Evolutionary conservation across 2,113 vertebrate species (phyloP).

Genomic region (Brachyhypopomus occidentalis): DNA sequence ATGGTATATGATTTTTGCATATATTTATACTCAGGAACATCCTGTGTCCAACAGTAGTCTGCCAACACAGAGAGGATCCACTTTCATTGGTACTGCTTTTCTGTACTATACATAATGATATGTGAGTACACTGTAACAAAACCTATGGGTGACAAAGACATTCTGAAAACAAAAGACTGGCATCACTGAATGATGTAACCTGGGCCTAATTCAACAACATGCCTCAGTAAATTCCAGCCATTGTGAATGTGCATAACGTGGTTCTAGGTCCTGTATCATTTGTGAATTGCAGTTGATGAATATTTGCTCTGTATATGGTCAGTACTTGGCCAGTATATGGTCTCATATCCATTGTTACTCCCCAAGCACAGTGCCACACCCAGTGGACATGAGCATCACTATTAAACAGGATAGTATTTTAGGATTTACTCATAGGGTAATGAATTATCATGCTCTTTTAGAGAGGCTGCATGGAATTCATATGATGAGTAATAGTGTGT

Average conservation of each 20-base stretch:
- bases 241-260: not conserved
- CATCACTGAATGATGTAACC: not conserved
- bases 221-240: not conserved
- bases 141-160: too few relatives aligned
- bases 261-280: constrained; percentile 19
- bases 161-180: too few relatives aligned
- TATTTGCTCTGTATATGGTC: not conserved
- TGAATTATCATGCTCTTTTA: not conserved
- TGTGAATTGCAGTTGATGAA: not conserved
- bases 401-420: not conserved
- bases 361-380: not conserved
- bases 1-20: too few relatives aligned
- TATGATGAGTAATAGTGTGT: not conserved
- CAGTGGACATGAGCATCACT: not conserved
- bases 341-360: not conserved
- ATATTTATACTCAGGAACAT: too few relatives aligned
- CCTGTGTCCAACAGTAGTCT: too few relatives aligned
- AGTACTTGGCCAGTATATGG: not conserved
- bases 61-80: too few relatives aligned
- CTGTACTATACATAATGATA: too few relatives aligned
- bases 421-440: not conserved
- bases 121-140: too few relatives aligned
- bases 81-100: too few relatives aligned
- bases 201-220: not conserved
- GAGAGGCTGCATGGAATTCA: not conserved